phyloP scores from a whole-genome alignment of 2,888 invertebrate species.

The Andrena bicolor region DNA sequence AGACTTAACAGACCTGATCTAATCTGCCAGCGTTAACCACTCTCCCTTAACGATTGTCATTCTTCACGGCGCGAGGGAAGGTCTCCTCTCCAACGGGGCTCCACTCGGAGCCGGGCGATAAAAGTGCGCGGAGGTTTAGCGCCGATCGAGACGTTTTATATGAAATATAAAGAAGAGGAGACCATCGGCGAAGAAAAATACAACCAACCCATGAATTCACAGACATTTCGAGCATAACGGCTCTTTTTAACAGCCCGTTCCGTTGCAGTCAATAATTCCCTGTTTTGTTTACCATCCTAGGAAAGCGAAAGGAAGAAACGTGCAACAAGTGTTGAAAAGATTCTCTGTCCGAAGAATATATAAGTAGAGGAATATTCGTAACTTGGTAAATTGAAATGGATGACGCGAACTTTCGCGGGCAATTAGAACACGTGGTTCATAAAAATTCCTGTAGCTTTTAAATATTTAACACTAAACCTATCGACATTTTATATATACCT shows the following conservation, averaged over 20 bases:
- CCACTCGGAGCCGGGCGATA: conserved; percentile 2
- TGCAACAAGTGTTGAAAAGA: conserved; percentile 4
- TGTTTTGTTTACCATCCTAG: conserved; percentile 1
- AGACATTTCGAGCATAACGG: background rate
- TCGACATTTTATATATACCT: no score
- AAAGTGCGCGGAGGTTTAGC: conserved; percentile 7
- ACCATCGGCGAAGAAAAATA: background rate
- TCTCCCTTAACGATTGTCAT: conserved; percentile 18
- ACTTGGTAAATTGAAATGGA: no score
- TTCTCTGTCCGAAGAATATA: background rate
- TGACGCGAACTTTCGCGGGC: no score
- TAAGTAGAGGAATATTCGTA: background rate
- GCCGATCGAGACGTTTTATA: conserved; percentile 5
- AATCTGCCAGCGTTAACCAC: conserved; percentile 20
- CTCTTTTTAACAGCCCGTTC: background rate
- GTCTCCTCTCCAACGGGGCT: background rate
- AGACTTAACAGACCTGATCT: conserved; percentile 57
- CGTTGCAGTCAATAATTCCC: background rate
- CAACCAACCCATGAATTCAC: background rate
- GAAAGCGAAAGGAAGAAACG: background rate
- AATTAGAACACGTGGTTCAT: no score
- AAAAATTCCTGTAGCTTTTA: no score
- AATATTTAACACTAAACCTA: no score
- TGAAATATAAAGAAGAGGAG: conserved; percentile 8
- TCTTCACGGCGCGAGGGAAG: conserved; percentile 4